These are phyloP conservation scores for Pterois miles DNA, from an alignment of 2,797 vertebrate genomes.

Conservation along the genomic window DNA sequence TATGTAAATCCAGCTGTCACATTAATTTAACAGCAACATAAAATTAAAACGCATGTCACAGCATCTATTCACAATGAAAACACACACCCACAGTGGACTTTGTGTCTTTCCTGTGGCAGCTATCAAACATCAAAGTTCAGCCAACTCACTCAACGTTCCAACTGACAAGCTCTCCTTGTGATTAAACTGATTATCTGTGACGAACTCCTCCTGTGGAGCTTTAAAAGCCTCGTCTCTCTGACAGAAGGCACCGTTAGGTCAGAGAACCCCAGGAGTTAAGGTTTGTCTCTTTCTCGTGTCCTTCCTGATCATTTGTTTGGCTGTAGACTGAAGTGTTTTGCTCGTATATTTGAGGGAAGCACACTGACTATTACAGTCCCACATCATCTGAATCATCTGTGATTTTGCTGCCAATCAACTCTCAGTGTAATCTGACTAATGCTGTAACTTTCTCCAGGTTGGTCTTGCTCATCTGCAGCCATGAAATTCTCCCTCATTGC, in stretches of 20 bases:
- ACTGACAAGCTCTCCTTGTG: too few species aligned
- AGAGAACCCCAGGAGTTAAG: slow-evolving; percentile 48
- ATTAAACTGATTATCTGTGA: slow-evolving; percentile 41
- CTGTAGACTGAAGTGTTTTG: not conserved
- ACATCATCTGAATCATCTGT: not conserved
- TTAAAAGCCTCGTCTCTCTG: slow-evolving; percentile 55
- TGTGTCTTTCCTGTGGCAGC: slow-evolving; percentile 49
- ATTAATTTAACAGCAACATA: not conserved
- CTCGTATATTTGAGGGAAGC: not conserved
- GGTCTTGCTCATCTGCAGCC: slow-evolving; percentile 44
- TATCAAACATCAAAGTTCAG: slow-evolving; percentile 65
- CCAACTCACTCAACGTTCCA: too few species aligned
- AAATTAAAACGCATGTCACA: not conserved
- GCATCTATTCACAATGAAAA: not conserved
- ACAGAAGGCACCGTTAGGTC: slow-evolving; percentile 47
- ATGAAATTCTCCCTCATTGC: slow-evolving; percentile 74
- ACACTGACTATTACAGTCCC: not conserved
- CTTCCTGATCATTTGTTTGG: not conserved
- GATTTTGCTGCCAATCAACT: too few species aligned
- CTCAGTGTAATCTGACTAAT: not conserved
- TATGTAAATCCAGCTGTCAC: not conserved
- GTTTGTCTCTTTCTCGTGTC: slow-evolving; percentile 42
- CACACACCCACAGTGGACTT: slow-evolving; percentile 59
- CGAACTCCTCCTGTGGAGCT: slow-evolving; percentile 31
- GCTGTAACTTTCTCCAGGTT: slow-evolving; percentile 25